Conservation (phyloP, 2,113 vertebrate genomes). For the Ornithorhynchus anatinus region DNA sequence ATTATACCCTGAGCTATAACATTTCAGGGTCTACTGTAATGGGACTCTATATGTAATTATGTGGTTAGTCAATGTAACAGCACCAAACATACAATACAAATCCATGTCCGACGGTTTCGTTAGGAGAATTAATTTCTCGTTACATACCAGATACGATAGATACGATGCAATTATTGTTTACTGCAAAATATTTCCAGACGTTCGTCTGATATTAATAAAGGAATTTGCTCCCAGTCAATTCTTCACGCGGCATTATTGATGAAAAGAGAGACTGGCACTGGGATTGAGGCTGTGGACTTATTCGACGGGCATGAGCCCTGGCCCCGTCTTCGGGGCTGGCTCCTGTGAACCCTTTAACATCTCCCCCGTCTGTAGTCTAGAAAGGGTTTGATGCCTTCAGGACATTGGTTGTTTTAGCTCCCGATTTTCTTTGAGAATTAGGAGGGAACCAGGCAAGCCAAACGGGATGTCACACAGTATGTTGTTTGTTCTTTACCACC, state of each 20-base stretch:
- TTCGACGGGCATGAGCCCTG: neutral
- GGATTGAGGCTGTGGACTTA: neutral
- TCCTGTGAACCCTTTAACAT: neutral
- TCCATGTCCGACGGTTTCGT: neutral
- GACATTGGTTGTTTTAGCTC: neutral
- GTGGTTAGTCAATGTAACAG: conserved; percentile 24
- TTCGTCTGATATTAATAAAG: conserved; percentile 19
- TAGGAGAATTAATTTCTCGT: conserved; percentile 31
- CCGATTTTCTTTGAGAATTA: neutral
- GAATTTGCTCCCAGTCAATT: conserved; percentile 36
- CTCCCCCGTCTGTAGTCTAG: neutral
- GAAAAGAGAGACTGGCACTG: conserved; percentile 1
- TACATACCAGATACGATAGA: conserved; percentile 43
- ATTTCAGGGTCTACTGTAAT: conserved; percentile 25
- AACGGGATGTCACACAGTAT: neutral
- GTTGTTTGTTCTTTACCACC: conserved; percentile 14
- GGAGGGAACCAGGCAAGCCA: neutral
- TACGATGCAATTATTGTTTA: conserved; percentile 59
- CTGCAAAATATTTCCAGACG: conserved; percentile 32
- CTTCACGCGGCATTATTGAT: conserved; percentile 5
- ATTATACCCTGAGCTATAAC: conserved; percentile 41
- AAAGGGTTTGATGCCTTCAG: too few relatives aligned
- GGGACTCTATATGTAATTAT: conserved; percentile 44
- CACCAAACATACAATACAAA: conserved; percentile 33
- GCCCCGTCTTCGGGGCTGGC: too few relatives aligned